phyloP scores from a whole-genome alignment of 2,797 vertebrate species.

The Lepus townsendii region DNA sequence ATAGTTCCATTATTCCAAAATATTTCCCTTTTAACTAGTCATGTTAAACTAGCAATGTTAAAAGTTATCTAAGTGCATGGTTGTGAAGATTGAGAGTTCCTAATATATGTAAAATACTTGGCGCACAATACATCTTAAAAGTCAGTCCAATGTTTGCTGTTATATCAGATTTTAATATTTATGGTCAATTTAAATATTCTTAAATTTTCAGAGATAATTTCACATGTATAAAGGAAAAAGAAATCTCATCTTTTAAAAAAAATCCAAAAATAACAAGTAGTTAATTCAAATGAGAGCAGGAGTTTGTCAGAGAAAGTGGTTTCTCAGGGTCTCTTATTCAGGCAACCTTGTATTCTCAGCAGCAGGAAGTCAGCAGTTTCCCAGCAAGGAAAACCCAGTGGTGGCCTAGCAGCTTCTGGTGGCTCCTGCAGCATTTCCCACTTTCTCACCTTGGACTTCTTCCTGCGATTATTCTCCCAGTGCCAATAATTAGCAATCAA shows the following conservation, averaged over 20 bases:
- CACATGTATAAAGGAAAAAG: neutral
- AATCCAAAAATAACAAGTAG: neutral
- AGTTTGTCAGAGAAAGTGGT: neutral
- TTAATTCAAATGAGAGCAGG: conserved; percentile 9
- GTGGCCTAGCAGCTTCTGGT: neutral
- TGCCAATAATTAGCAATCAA: conserved; percentile 55
- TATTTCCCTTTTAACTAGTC: neutral
- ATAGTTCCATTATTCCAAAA: neutral
- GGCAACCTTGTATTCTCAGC: rapidly evolving
- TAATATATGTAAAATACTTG: neutral
- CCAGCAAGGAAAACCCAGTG: neutral
- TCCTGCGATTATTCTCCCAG: conserved; percentile 31
- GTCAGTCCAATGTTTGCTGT: neutral
- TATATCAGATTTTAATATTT: neutral
- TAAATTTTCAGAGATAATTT: neutral
- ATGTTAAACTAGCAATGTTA: neutral
- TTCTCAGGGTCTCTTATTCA: neutral
- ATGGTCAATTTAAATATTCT: neutral
- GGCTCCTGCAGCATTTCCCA: neutral
- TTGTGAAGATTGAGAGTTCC: neutral
- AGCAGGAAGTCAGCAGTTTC: neutral
- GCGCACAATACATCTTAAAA: neutral
- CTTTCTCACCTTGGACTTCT: conserved; percentile 20
- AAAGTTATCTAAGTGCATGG: neutral
- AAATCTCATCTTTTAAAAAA: neutral